Conservation (phyloP, 2,797 vertebrate species). For the Enteromius mattozi region DNA sequence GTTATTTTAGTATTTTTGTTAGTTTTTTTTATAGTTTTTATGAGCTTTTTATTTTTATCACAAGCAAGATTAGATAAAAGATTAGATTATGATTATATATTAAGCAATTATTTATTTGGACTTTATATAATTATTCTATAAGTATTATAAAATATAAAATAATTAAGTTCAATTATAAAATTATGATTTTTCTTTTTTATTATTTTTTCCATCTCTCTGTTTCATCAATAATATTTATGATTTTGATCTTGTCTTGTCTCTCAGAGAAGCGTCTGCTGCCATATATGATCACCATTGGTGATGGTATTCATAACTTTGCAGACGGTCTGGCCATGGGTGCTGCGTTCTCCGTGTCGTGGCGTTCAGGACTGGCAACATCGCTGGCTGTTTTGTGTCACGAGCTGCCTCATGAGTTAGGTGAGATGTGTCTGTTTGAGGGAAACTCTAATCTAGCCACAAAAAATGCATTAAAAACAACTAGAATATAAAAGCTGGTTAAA, state of each 20-base stretch:
- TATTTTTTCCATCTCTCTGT: background rate
- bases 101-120: background rate
- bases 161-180: background rate
- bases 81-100: background rate
- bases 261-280: conserved; percentile 85
- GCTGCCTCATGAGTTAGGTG: conserved; percentile 86
- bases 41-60: background rate
- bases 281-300: conserved; percentile 86
- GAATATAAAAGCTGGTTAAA: no score
- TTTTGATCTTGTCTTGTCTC: background rate
- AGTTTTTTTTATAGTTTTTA: background rate
- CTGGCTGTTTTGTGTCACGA: conserved; percentile 90
- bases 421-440: background rate
- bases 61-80: background rate
- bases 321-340: conserved; percentile 90
- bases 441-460: background rate
- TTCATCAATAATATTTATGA: background rate
- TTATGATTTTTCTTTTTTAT: background rate
- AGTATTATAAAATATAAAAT: background rate
- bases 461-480: background rate
- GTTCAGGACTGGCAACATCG: conserved; percentile 86
- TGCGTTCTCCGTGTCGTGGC: conserved; percentile 88
- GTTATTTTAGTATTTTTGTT: background rate
- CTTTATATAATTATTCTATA: background rate
- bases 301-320: conserved; percentile 89